phyloP scores from a whole-genome alignment of 2,797 vertebrate genomes.

The Pantherophis alleghaniensis region DNA sequence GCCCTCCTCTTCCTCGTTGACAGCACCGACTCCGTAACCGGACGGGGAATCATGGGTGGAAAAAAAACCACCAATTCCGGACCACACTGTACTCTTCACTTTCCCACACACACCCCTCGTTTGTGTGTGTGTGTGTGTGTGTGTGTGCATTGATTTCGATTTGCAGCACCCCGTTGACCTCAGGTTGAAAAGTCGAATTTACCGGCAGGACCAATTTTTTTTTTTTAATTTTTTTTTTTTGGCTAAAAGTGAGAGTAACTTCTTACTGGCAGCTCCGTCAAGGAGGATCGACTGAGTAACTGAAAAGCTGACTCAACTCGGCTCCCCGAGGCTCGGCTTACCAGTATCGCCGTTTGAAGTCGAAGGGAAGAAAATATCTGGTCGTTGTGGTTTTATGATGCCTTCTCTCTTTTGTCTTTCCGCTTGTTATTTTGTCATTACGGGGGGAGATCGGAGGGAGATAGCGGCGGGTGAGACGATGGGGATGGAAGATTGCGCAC shows the following conservation, averaged over 20 bases:
- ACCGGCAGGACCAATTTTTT: slow-evolving; percentile 35
- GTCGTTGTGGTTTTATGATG: background rate
- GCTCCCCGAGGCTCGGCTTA: background rate
- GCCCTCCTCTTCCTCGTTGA: background rate
- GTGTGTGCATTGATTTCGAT: background rate
- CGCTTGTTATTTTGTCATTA: background rate
- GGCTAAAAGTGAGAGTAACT: slow-evolving; percentile 35
- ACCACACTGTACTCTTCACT: background rate
- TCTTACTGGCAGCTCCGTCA: slow-evolving; percentile 45
- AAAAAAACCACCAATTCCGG: too few species aligned
- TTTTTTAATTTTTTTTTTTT: background rate
- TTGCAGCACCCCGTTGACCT: slow-evolving; percentile 1
- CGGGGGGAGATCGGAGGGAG: background rate
- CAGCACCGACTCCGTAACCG: background rate
- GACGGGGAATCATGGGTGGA: background rate
- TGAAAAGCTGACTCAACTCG: slow-evolving; percentile 33
- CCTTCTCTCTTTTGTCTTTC: background rate
- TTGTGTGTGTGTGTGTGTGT: background rate
- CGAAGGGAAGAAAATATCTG: background rate
- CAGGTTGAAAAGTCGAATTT: slow-evolving; percentile 1
- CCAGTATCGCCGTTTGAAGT: background rate
- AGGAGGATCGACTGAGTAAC: slow-evolving; percentile 31
- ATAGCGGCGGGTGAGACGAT: background rate
- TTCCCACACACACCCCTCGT: too few species aligned
- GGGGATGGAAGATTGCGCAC: background rate